A percentile compares a stretch with the other conserved stretches of the same genome.
Conservation (phyloP, 2,113 vertebrate genomes). For the Apistogramma diplotaenia region DNA sequence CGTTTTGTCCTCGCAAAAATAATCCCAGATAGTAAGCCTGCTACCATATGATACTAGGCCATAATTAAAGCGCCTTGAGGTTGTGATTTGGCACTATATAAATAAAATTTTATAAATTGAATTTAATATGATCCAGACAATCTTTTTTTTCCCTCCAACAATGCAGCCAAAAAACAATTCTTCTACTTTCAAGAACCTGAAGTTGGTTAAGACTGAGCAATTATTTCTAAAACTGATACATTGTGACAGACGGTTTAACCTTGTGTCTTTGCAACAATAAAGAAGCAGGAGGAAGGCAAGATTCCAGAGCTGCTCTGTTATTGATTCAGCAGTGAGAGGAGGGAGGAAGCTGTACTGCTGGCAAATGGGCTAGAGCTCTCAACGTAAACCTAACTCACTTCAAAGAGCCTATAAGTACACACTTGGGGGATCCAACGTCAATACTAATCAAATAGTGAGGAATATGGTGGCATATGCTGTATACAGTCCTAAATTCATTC, state of each 20-base stretch:
- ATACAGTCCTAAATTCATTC: background rate
- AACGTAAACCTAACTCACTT: slow-evolving; percentile 44
- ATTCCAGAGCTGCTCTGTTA: slow-evolving; percentile 33
- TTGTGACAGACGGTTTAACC: slow-evolving; percentile 26
- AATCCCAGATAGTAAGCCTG: background rate
- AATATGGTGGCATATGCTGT: background rate
- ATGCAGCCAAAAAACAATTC: slow-evolving; percentile 21
- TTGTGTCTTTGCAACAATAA: slow-evolving; percentile 67
- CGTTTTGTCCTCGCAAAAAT: slow-evolving; percentile 11
- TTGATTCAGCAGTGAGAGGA: slow-evolving; percentile 42
- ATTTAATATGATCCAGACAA: background rate
- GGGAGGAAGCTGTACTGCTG: slow-evolving; percentile 26
- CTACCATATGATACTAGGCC: background rate
- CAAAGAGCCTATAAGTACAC: slow-evolving; percentile 36
- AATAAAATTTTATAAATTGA: no score
- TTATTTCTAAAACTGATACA: slow-evolving; percentile 21
- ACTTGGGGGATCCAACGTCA: slow-evolving; percentile 25
- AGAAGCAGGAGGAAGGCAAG: slow-evolving; percentile 9
- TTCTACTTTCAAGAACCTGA: background rate
- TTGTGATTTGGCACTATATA: no score
- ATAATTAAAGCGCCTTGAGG: no score
- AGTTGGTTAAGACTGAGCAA: background rate
- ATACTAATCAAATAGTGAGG: slow-evolving; percentile 44
- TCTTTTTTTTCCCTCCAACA: slow-evolving; percentile 27
- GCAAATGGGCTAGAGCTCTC: slow-evolving; percentile 37